Percentiles rank a stretch among this genome's conserved stretches.
These are phyloP conservation scores for Xenopus laevis DNA, from an alignment of 2,113 vertebrate genomes.

Conservation along the genomic window DNA sequence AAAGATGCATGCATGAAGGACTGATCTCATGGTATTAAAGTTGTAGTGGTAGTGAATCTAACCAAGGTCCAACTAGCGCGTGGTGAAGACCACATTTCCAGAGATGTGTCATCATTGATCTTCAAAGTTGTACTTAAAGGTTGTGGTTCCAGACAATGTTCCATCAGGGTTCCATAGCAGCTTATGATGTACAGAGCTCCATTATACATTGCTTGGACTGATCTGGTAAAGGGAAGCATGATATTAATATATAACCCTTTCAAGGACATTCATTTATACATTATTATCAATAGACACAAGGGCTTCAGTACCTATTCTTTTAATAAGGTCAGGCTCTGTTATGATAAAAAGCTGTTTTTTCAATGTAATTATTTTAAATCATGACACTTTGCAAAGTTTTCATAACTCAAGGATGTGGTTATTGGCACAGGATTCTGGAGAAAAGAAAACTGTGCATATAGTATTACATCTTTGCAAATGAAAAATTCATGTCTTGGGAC, in stretches of 20 bases:
- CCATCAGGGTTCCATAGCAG: constrained; percentile 92
- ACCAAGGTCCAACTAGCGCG: constrained; percentile 90
- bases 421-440: not conserved
- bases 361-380: not conserved
- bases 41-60: constrained; percentile 53
- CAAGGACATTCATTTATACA: too few relatives aligned
- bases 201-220: constrained; percentile 89
- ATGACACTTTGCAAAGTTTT: not conserved
- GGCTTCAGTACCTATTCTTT: too few relatives aligned
- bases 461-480: constrained; percentile 9
- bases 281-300: too few relatives aligned
- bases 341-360: not conserved
- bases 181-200: constrained; percentile 86
- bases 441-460: constrained; percentile 1
- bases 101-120: constrained; percentile 90
- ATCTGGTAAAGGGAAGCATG: constrained; percentile 63
- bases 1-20: too few relatives aligned
- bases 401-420: not conserved
- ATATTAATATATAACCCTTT: not conserved
- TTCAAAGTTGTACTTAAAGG: constrained; percentile 87
- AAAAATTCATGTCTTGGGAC: constrained; percentile 8
- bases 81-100: constrained; percentile 89
- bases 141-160: constrained; percentile 88
- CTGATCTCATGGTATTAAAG: not conserved
- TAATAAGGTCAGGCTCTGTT: too few relatives aligned